Conservation (phyloP, 2,888 invertebrate species). For the Morpho deidamia region DNA sequence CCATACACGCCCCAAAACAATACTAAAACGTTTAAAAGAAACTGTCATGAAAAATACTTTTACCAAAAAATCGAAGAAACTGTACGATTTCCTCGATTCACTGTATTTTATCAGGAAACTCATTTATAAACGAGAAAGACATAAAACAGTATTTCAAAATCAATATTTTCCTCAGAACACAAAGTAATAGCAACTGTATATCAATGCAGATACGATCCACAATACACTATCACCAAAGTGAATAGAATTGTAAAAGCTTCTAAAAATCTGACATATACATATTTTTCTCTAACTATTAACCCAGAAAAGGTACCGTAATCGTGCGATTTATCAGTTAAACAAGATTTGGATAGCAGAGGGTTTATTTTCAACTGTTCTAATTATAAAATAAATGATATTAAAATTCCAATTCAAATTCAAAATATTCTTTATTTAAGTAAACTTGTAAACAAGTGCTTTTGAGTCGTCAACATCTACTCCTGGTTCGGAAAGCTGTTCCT, state of each 20-base stretch:
- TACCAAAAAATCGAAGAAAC: neutral
- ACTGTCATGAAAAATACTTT: too few relatives aligned
- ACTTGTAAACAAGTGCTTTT: too few relatives aligned
- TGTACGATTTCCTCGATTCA: slow-evolving; percentile 2
- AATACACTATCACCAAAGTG: neutral
- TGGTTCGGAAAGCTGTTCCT: too few relatives aligned
- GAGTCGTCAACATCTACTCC: too few relatives aligned
- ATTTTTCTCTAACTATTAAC: neutral
- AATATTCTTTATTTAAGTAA: too few relatives aligned
- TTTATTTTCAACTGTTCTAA: too few relatives aligned
- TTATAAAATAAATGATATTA: too few relatives aligned
- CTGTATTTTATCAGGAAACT: slow-evolving; percentile 1
- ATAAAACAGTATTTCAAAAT: slow-evolving; percentile 7
- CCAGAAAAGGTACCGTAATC: neutral
- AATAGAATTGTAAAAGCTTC: slow-evolving; percentile 3
- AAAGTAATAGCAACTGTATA: neutral
- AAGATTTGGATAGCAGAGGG: too few relatives aligned
- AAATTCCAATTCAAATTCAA: too few relatives aligned
- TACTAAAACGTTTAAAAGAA: too few relatives aligned
- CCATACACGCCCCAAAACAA: too few relatives aligned
- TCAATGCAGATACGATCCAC: neutral
- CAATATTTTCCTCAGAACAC: neutral
- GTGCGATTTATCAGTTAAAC: too few relatives aligned
- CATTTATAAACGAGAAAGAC: slow-evolving; percentile 3
- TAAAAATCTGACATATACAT: neutral